Evolutionary conservation across 2,888 invertebrate species (phyloP), one percentile per base, ranked within the genome.

Genomic region (Bimastos eiseni): DNA sequence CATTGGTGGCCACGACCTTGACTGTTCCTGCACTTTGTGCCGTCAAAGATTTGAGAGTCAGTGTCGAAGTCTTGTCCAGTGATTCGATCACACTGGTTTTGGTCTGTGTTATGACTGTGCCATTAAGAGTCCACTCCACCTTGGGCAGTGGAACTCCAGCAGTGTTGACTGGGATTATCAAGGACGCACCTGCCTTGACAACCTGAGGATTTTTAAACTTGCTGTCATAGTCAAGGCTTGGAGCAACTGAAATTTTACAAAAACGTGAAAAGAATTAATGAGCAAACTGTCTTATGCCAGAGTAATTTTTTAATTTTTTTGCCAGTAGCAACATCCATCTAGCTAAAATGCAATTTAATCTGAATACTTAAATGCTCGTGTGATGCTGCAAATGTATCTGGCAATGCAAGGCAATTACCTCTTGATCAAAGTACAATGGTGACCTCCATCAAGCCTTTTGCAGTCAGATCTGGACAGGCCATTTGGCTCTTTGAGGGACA

Each of bases 21-120:
- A 98, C 98, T 95, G 97, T 97, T 5, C 98, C 98, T 91, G 98
- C 96, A 95, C 98, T 97, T 30, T 96, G 95, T 90, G 98, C 96
- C 91, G 96, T 96, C 33, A 89, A 90, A 30, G 89, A 89, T 36
- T 92, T 92, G 13, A 92, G 89, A 49, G 83, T 88, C 49, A 90
- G 84, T 13, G 88, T 91, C 41, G 89, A 41, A 15, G 34, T 55
- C 91, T 94, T 93, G 21, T 94, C 93, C 90, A 95, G 94, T 89
- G 90, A 89, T 41, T 92, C 92, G 36, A 92, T 91, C n/a, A 91
- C 91, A 83, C 91, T 83, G 38, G 55, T 84, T 34, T 90, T 88
- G 24, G 55, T 41, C 34, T 89, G 88, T 30, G 44, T 70, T 55
- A 92, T 49, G 55, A 84, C 91, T 84, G 70, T 38, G 83, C 86